A percentile compares a stretch with the other conserved stretches of the same genome.
phyloP scores from a whole-genome alignment of 1,140 invertebrate genomes.

The Marisa cornuarietis region DNA sequence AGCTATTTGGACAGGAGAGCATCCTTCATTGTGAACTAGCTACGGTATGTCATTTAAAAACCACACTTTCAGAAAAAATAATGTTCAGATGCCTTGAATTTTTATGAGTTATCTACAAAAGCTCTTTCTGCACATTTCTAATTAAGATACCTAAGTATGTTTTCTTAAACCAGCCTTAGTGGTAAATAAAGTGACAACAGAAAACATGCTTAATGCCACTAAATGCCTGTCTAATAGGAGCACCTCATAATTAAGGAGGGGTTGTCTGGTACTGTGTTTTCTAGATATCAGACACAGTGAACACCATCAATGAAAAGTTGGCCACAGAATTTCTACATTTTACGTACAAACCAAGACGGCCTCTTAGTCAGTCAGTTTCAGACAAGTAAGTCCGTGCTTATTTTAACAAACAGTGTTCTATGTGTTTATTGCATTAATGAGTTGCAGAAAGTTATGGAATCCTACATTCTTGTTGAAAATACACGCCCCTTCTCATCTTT shows the following conservation, averaged over 20 bases:
- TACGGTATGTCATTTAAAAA: conserved; percentile 38
- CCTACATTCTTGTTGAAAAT: too few species aligned
- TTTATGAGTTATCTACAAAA: too few species aligned
- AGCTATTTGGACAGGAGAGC: conserved; percentile 47
- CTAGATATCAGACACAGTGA: conserved; percentile 33
- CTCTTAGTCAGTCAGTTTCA: conserved; percentile 34
- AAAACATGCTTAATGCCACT: too few species aligned
- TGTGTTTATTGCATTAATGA: not conserved
- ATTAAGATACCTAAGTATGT: too few species aligned
- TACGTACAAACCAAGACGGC: conserved; percentile 37
- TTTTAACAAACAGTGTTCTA: not conserved
- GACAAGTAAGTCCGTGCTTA: conserved; percentile 30
- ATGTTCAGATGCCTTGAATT: too few species aligned
- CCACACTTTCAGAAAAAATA: too few species aligned
- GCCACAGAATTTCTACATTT: conserved; percentile 35
- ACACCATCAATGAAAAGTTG: conserved; percentile 29
- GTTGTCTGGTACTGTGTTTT: not conserved
- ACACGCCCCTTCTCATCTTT: too few species aligned
- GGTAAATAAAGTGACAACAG: too few species aligned
- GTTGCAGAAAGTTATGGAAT: not conserved
- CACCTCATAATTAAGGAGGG: too few species aligned
- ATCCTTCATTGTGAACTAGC: conserved; percentile 48
- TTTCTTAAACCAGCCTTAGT: too few species aligned
- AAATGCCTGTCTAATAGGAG: too few species aligned
- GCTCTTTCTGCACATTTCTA: too few species aligned